These are phyloP conservation scores for Drosophila nigricruria DNA, from an alignment of 2,888 invertebrate species.

Conservation along the genomic window DNA sequence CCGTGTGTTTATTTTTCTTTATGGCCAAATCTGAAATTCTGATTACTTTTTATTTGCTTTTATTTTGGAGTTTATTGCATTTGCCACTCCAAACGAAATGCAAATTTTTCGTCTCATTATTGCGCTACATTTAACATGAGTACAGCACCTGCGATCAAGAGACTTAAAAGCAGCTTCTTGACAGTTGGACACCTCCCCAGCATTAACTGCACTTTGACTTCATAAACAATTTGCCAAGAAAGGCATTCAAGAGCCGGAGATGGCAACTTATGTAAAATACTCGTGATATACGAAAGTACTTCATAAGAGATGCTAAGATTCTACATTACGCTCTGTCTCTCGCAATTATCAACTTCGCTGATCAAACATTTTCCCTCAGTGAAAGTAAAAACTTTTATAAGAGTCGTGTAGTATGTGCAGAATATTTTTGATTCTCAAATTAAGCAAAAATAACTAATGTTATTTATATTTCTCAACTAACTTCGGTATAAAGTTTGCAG, in stretches of 20 bases:
- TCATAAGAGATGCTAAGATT: neutral
- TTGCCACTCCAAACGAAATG: constrained; percentile 64
- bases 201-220: constrained; percentile 35
- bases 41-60: constrained; percentile 77
- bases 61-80: constrained; percentile 75
- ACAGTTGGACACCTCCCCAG: constrained; percentile 36
- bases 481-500: no score
- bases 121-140: constrained; percentile 75
- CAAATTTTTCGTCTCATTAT: constrained; percentile 75
- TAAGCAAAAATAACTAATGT: no score
- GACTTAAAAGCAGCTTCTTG: constrained; percentile 69
- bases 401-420: neutral
- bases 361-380: neutral
- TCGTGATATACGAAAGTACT: constrained; percentile 29
- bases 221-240: constrained; percentile 53
- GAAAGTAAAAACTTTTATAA: no score
- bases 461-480: neutral
- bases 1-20: constrained; percentile 54
- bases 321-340: neutral
- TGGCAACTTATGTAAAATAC: constrained; percentile 33
- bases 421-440: no score
- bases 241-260: constrained; percentile 19
- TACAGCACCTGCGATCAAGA: constrained; percentile 19
- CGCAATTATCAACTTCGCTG: neutral
- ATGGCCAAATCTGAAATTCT: constrained; percentile 78